These are phyloP conservation scores for Sebastes kiyomatsui DNA, from an alignment of 2,797 vertebrate genomes.

Conservation along the genomic window DNA sequence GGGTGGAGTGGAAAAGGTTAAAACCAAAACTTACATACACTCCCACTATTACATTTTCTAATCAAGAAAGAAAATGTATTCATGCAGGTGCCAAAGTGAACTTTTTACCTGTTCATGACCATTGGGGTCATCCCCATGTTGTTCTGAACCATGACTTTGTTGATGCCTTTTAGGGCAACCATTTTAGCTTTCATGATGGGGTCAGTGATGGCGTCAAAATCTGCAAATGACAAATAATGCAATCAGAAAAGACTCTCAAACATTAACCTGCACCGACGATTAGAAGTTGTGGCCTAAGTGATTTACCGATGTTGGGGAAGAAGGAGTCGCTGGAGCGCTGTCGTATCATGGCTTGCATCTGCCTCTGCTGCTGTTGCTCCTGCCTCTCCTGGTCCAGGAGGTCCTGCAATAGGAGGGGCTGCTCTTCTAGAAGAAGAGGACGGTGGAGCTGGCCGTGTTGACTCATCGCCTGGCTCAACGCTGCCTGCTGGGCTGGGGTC, in stretches of 20 bases:
- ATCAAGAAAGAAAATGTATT: background rate
- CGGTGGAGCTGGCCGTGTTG: constrained; percentile 86
- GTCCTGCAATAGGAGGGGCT: constrained; percentile 96
- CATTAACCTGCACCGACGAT: background rate
- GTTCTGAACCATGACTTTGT: constrained; percentile 99
- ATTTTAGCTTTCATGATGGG: constrained; percentile 99
- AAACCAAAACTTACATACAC: background rate
- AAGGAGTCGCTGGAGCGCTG: constrained; percentile 94
- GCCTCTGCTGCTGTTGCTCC: constrained; percentile 97
- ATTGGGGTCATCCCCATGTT: constrained; percentile 95
- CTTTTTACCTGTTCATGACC: constrained; percentile 94
- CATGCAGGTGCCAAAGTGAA: background rate
- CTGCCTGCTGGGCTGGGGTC: constrained; percentile 83
- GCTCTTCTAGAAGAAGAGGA: constrained; percentile 94
- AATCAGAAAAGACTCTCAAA: constrained; percentile 3
- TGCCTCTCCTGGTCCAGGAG: constrained; percentile 97
- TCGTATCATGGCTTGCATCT: constrained; percentile 99
- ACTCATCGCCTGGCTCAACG: constrained; percentile 81
- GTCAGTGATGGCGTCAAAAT: constrained; percentile 98
- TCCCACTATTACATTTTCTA: background rate
- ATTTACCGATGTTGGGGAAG: constrained; percentile 96
- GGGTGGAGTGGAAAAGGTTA: no score
- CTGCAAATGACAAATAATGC: constrained; percentile 73
- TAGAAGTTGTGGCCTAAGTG: background rate
- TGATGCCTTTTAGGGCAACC: constrained; percentile 99